Evolutionary conservation across 1,140 invertebrate species (phyloP), one percentile per base, ranked within the genome.

Genomic region (Onthophagus taurus): DNA sequence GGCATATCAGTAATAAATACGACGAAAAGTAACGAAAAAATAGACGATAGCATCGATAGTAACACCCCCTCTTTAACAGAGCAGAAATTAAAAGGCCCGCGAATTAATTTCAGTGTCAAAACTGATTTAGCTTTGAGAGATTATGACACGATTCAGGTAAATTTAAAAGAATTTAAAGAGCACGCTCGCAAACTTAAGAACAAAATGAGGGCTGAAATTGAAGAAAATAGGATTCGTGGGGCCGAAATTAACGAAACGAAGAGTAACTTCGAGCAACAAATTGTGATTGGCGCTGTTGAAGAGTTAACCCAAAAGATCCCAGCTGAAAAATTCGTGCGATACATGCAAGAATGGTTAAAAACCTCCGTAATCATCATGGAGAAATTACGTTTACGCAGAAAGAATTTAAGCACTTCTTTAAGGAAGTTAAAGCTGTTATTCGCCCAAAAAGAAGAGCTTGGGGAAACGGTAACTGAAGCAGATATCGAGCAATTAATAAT

Each of bases 401-500:
- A 55, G 7, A 65, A 62, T 1, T 36, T 59, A 3, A 68, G 58
- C 43, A 45, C 38, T 51, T 42, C 66, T 57, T 26, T 51, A 18
- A 54, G 45, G 18, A 63, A 66, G 50, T 44, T 64, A 2, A 61
- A 51, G 16, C 45, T 52, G 3, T 56, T 62, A 36, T 42, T 70
- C 5, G 38, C 45, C 4, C 58, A 64, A 19, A 58, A 62, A 34
- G 56, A 62, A 51, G 57, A 66, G 41, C 41, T 69, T 8, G 69
- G 67, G 0, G 62, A 67, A 49, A 52, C 52, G 34, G 48, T 72
- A 19, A 62, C 61, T 46, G 52, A 58, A 3, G 54, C 70, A n/a
- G 70, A 72, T 47, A 70, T 71, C 44, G 58, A 70, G 42, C 60
- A 69, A 44, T 45, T 72, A 11, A 50, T 54, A 6, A 70, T 71